Conservation (phyloP, 92 coral and sea anemone genomes). For the Porites cylindrica region DNA sequence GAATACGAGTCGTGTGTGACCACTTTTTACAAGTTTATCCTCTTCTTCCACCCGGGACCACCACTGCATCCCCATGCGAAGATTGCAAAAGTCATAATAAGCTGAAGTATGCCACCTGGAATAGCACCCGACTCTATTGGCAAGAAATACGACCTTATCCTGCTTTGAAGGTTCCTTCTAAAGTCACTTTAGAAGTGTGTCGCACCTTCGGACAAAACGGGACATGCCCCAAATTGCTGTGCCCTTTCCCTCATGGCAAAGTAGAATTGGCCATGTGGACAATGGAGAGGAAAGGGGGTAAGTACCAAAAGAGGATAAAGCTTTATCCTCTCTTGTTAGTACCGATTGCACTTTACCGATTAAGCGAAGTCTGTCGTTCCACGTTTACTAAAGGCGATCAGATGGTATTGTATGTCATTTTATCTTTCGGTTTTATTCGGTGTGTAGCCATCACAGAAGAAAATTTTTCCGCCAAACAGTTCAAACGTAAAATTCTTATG, state of each 20-base stretch:
- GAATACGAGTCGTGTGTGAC: slow-evolving; percentile 48
- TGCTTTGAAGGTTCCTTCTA: slow-evolving; percentile 2
- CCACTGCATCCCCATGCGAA: slow-evolving; percentile 3
- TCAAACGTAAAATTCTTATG: no score
- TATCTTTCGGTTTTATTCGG: no score
- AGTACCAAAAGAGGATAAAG: not conserved
- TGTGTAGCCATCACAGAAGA: no score
- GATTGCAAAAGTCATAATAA: not conserved
- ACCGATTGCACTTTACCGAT: no score
- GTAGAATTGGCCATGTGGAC: slow-evolving; percentile 71
- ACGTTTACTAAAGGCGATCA: no score
- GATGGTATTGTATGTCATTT: no score
- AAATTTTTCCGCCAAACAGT: no score
- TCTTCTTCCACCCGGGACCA: not conserved
- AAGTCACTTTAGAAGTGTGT: slow-evolving; percentile 56
- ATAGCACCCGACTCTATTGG: not conserved
- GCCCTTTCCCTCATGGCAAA: slow-evolving; percentile 85
- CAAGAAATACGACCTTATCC: slow-evolving; percentile 38
- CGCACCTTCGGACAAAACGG: slow-evolving; percentile 30
- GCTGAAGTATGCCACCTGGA: slow-evolving; percentile 32
- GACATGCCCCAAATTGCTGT: slow-evolving; percentile 52
- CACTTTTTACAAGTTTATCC: slow-evolving; percentile 37
- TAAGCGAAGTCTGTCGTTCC: no score
- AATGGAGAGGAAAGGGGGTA: slow-evolving; percentile 67
- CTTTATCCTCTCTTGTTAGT: no score